These are phyloP conservation scores for Cenopis cana DNA, from an alignment of 2,888 invertebrate genomes.

Conservation along the genomic window DNA sequence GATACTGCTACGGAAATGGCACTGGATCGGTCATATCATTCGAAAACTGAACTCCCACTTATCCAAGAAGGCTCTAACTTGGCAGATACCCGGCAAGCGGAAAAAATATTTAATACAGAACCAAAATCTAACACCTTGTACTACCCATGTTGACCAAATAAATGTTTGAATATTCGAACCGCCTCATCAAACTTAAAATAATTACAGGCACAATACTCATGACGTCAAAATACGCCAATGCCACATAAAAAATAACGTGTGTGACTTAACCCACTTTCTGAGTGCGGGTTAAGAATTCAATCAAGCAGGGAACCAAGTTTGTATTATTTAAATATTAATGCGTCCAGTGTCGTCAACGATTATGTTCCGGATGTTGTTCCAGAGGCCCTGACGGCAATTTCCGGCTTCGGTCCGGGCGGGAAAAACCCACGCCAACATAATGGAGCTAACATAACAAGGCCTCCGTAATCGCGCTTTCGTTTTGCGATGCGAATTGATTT, in stretches of 20 bases:
- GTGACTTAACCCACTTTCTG: background rate
- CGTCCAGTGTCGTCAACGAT: conserved; percentile 59
- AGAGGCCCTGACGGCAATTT: conserved; percentile 70
- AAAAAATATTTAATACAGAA: too few relatives aligned
- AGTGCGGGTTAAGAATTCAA: conserved; percentile 16
- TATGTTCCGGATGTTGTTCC: conserved; percentile 69
- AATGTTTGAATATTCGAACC: too few relatives aligned
- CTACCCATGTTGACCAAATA: too few relatives aligned
- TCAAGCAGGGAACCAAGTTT: conserved; percentile 4
- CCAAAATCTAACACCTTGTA: too few relatives aligned
- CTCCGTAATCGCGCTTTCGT: background rate
- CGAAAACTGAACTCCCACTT: too few relatives aligned
- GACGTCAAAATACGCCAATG: background rate
- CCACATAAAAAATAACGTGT: background rate
- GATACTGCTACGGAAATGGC: too few relatives aligned
- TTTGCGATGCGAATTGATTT: background rate
- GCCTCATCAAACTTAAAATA: too few relatives aligned
- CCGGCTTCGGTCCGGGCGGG: conserved; percentile 65
- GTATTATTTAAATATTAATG: conserved; percentile 48
- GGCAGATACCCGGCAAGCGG: too few relatives aligned
- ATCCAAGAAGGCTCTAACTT: too few relatives aligned
- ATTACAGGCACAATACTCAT: too few relatives aligned
- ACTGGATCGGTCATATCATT: too few relatives aligned
- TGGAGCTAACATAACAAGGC: conserved; percentile 4
- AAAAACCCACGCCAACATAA: conserved; percentile 45